Evolutionary conservation across 35 echinoderm and acorn worm genomes (phyloP).

Genomic region (Lytechinus variegatus): DNA sequence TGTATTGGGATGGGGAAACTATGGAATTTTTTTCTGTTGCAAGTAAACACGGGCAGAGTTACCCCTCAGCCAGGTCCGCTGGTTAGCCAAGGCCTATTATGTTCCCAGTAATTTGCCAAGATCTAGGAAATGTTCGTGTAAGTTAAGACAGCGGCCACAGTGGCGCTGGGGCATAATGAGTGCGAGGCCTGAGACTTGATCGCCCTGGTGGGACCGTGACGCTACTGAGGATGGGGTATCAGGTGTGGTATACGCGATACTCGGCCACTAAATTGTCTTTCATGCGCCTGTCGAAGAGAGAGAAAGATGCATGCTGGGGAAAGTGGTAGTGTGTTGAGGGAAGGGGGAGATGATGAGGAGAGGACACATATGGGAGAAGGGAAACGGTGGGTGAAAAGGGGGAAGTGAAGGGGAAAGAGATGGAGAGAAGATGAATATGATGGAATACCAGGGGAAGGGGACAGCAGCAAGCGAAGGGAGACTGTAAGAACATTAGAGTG

Average conservation of each 20-base stretch:
- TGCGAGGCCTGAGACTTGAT: conserved; percentile 35
- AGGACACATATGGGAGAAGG: neutral
- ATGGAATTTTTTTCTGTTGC: conserved; percentile 46
- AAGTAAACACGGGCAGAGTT: conserved; percentile 47
- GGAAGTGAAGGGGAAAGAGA: neutral
- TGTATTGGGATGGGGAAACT: neutral
- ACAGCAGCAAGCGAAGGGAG: neutral
- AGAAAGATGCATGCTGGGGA: neutral
- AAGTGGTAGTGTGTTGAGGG: neutral
- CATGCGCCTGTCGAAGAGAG: neutral
- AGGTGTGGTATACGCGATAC: conserved; percentile 43
- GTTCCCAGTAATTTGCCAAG: conserved; percentile 55
- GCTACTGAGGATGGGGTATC: conserved; percentile 48
- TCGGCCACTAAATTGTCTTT: conserved; percentile 54
- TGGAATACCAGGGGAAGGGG: neutral
- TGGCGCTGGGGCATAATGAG: conserved; percentile 49
- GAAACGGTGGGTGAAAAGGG: neutral
- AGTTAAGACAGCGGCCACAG: conserved; percentile 46
- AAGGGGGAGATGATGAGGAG: neutral
- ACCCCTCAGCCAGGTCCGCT: conserved; percentile 38
- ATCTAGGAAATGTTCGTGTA: conserved; percentile 56
- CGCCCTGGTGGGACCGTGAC: conserved; percentile 44
- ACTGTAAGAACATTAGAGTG: neutral
- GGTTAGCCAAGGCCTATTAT: conserved; percentile 45
- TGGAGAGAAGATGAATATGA: neutral